phyloP scores from a whole-genome alignment of 2,113 vertebrate species.

The Porphyrio hochstetteri region DNA sequence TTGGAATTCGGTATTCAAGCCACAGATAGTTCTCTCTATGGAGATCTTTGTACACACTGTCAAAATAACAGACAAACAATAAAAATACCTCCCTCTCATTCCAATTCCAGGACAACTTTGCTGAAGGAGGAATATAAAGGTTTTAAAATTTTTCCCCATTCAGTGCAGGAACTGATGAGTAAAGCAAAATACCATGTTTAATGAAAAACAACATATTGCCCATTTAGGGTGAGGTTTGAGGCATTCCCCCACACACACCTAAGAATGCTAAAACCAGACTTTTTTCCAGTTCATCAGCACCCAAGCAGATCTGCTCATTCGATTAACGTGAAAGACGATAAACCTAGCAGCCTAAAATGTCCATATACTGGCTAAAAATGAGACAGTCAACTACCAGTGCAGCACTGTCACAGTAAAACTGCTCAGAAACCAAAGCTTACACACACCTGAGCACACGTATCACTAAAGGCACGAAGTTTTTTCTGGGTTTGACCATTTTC shows the following conservation, averaged over 20 bases:
- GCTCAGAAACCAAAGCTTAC: not conserved
- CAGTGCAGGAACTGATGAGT: conserved; percentile 35
- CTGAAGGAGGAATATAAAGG: conserved; percentile 40
- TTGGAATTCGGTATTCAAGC: conserved; percentile 37
- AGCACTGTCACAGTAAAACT: not conserved
- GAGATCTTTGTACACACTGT: conserved; percentile 69
- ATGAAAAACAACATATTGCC: not conserved
- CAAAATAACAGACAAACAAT: conserved; percentile 64
- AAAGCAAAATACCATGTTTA: not conserved
- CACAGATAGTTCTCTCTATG: conserved; percentile 71
- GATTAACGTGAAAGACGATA: not conserved
- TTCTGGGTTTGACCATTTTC: not conserved
- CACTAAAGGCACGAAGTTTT: fast-evolving
- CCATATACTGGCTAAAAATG: not conserved
- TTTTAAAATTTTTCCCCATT: conserved; percentile 50
- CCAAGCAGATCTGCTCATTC: not conserved
- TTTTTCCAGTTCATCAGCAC: conserved; percentile 23
- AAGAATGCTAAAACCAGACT: conserved; percentile 2
- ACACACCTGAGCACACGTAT: not conserved
- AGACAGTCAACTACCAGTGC: not conserved
- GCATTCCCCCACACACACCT: not conserved
- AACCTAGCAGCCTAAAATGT: not conserved
- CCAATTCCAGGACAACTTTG: conserved; percentile 41
- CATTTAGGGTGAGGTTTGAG: not conserved
- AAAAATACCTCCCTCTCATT: not conserved